Evolutionary conservation across 2,888 invertebrate species (phyloP), one percentile per base, ranked within the genome.

Genomic region (Trachelus troglodyta): DNA sequence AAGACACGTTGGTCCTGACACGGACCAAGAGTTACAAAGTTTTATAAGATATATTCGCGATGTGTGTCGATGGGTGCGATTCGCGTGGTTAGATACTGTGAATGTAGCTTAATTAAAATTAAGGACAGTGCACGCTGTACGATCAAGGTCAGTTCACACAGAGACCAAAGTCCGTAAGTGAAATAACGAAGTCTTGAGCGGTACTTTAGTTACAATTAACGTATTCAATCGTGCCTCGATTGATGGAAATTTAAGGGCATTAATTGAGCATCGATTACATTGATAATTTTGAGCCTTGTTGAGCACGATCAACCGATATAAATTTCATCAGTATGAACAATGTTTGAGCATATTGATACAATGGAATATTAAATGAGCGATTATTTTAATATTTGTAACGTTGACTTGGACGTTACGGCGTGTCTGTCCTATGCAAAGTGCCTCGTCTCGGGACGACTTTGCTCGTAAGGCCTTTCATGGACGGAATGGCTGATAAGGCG

Each of bases 401-500:
- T 56, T 56, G 6, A 56, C 23, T 56, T 56, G 40, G 40, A 56
- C 40, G 40, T 23, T 78, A 81, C 80, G 82, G 79, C 83, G 77
- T 81, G 81, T 87, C 81, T 83, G 85, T 84, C 86, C 88, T 90
- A 89, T 89, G 87, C 89, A 87, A 88, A 87, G 82, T 81, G 82
- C 83, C 81, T 76, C 71, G 79, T 77, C 81, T 37, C 73, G 77
- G 79, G 79, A 76, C 76, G 73, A 77, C 74, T 83, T 87, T 85
- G 86, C 89, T 89, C 85, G 23, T 80, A 90, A 90, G 89, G 89
- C 89, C 87, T 89, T 88, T 87, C 87, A 84, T 90, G 90, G 90
- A 90, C 90, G 90, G 90, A 90, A 87, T 89, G 87, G 83, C 87
- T 90, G 90, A 90, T 89, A 89, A 86, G 90, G 89, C 71, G 40